Percentiles rank a stretch among this genome's conserved stretches.
Conservation (phyloP, 2,888 invertebrate species). For the Drosophila lutescens region DNA sequence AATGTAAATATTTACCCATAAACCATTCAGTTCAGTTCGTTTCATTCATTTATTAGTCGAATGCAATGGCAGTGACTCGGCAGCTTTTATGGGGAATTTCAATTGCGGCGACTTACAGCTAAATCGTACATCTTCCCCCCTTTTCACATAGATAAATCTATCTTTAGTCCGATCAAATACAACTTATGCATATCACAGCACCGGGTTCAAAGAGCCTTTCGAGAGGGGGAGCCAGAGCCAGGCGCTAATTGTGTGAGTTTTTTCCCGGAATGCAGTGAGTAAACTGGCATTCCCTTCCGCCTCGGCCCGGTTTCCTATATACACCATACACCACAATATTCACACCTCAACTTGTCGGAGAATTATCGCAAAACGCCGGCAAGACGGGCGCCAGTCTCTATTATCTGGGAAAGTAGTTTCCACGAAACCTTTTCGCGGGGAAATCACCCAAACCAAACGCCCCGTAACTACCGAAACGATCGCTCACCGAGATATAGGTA, state of each 20-base stretch:
- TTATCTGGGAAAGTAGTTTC: slow-evolving; percentile 41
- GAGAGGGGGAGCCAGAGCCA: neutral
- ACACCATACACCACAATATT: neutral
- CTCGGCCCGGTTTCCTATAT: neutral
- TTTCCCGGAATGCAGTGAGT: slow-evolving; percentile 37
- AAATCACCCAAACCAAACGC: slow-evolving; percentile 15
- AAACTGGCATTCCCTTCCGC: slow-evolving; percentile 7
- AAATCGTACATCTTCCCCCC: neutral
- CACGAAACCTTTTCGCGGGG: slow-evolving; percentile 36
- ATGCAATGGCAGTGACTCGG: slow-evolving; percentile 12
- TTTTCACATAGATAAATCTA: slow-evolving; percentile 3
- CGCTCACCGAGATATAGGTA: slow-evolving; percentile 11
- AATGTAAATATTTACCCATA: slow-evolving; percentile 24
- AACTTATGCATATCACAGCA: slow-evolving; percentile 16
- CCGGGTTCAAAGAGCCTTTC: slow-evolving; percentile 12
- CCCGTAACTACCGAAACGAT: slow-evolving; percentile 6
- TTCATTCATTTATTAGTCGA: slow-evolving; percentile 11
- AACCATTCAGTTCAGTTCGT: slow-evolving; percentile 15
- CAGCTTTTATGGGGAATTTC: slow-evolving; percentile 13
- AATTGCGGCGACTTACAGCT: neutral
- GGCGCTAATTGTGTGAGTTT: slow-evolving; percentile 15
- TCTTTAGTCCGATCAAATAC: slow-evolving; percentile 12
- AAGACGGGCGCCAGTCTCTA: slow-evolving; percentile 56
- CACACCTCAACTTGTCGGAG: slow-evolving; percentile 25
- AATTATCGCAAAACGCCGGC: slow-evolving; percentile 60